Evolutionary conservation across 2,113 vertebrate genomes (phyloP), one percentile per base, ranked within the genome.

Genomic region (Eptesicus fuscus): DNA sequence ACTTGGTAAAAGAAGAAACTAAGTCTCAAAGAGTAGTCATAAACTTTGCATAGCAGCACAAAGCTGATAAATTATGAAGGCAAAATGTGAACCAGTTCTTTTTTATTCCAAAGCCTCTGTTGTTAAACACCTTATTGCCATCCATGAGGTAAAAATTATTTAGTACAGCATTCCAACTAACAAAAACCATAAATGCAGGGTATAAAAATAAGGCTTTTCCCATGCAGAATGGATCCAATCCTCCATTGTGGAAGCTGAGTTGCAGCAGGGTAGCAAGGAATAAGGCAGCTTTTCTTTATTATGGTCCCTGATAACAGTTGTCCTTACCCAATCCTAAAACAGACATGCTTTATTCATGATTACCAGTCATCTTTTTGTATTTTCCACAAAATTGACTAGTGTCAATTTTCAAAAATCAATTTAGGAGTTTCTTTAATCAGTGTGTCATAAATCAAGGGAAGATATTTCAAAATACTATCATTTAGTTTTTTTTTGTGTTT

Each of bases 381-480:
- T 65, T 77, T 42, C 40, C 88, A 83, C 23, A 96, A 88, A 93
- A 91, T 1, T 86, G 61, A 96, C 51, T 53, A 40, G 4, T 71
- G 37, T 4, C 42, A 76, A 51, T 28, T 37, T 78, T 86, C 93
- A 16, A 74, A 74, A 74, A 93, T 42, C 35, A 83, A 51, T 59
- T 77, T 74, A 90, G 25, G 5, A 10, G 51, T 44, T 83, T 91
- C 40, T 76, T 74, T 70, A 65, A 93, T 65, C 47, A 82, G 8
- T 32, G 13, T 74, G 30, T 82, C 47, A 82, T 51, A 90, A 87
- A 83, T 49, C 59, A 90, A 95, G 90, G 18, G 44, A 95, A 83
- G 35, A 20, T 20, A 91, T 63, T 90, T 93, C 49, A 92, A 91
- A 93, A 91, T 56, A 88, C 10, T 90, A 65, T 49, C 13, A 89